Evolutionary conservation across 1,140 invertebrate genomes (phyloP).

Genomic region (Drosophila erecta): DNA sequence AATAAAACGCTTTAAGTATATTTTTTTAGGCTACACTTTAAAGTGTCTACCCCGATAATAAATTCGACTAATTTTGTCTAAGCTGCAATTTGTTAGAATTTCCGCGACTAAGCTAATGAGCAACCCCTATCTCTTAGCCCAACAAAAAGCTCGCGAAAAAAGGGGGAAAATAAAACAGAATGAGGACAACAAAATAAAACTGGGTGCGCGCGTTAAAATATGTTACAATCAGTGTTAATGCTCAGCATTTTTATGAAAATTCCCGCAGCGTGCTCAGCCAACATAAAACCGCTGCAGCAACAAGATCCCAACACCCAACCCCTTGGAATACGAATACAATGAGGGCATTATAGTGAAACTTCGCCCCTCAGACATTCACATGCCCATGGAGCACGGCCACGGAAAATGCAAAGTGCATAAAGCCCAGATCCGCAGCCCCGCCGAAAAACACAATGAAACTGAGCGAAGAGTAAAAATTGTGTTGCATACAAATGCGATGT

Average conservation of each 20-base stretch:
- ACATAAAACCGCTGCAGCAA: slow-evolving; percentile 24
- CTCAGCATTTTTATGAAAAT: slow-evolving; percentile 77
- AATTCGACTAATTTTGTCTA: slow-evolving; percentile 40
- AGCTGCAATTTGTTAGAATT: slow-evolving; percentile 47
- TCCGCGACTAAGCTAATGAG: slow-evolving; percentile 40
- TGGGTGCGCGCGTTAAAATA: slow-evolving; percentile 60
- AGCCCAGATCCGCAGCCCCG: slow-evolving; percentile 44
- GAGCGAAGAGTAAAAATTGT: slow-evolving; percentile 59
- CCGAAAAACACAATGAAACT: slow-evolving; percentile 55
- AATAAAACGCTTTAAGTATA: too few relatives aligned
- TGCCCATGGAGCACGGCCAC: slow-evolving; percentile 19
- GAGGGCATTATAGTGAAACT: slow-evolving; percentile 68
- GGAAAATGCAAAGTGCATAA: slow-evolving; percentile 50
- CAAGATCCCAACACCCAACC: neutral
- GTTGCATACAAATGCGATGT: slow-evolving; percentile 62
- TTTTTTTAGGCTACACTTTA: neutral
- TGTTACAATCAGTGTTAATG: slow-evolving; percentile 81
- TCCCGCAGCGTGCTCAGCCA: slow-evolving; percentile 47
- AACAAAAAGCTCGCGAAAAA: slow-evolving; percentile 18
- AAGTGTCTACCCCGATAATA: slow-evolving; percentile 1
- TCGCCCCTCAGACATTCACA: slow-evolving; percentile 27
- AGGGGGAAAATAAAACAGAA: slow-evolving; percentile 4
- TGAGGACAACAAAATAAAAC: slow-evolving; percentile 43
- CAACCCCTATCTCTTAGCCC: slow-evolving; percentile 24
- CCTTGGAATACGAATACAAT: slow-evolving; percentile 51